Evolutionary conservation across 1,140 invertebrate genomes (phyloP).

Genomic region (Bombyx mandarina): DNA sequence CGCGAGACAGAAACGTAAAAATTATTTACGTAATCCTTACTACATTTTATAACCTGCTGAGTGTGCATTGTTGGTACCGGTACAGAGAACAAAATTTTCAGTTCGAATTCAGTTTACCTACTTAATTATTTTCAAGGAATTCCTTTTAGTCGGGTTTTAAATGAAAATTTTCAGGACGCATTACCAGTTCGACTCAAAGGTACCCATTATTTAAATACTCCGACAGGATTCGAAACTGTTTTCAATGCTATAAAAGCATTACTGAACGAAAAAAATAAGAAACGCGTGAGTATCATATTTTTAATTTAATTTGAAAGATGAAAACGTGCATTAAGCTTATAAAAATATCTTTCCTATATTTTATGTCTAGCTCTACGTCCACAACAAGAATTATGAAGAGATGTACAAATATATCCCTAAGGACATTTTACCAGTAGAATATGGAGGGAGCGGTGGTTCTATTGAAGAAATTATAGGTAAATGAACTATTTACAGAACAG

Average conservation of each 20-base stretch:
- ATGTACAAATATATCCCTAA: slow-evolving; percentile 58
- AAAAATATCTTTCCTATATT: not conserved
- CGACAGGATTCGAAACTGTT: slow-evolving; percentile 64
- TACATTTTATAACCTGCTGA: no score
- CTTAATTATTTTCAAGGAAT: no score
- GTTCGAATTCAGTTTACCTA: no score
- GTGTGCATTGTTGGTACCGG: no score
- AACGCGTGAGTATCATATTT: slow-evolving; percentile 24
- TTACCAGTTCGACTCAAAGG: slow-evolving; percentile 73
- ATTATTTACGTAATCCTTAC: no score
- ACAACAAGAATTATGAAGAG: slow-evolving; percentile 46
- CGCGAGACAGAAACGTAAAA: no score
- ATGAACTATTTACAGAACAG: no score
- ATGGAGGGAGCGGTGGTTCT: slow-evolving; percentile 53
- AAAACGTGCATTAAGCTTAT: not conserved
- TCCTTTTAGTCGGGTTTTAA: no score
- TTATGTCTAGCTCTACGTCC: slow-evolving; percentile 21
- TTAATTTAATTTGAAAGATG: not conserved
- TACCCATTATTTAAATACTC: slow-evolving; percentile 74
- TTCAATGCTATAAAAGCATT: slow-evolving; percentile 64
- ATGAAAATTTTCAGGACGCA: slow-evolving; percentile 60
- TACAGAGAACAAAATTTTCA: no score
- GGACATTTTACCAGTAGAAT: slow-evolving; percentile 56
- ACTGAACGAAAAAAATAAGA: slow-evolving; percentile 48
- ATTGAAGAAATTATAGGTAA: slow-evolving; percentile 51